These are phyloP conservation scores for Pheosia tremula DNA, from an alignment of 2,888 invertebrate genomes.

Conservation along the genomic window DNA sequence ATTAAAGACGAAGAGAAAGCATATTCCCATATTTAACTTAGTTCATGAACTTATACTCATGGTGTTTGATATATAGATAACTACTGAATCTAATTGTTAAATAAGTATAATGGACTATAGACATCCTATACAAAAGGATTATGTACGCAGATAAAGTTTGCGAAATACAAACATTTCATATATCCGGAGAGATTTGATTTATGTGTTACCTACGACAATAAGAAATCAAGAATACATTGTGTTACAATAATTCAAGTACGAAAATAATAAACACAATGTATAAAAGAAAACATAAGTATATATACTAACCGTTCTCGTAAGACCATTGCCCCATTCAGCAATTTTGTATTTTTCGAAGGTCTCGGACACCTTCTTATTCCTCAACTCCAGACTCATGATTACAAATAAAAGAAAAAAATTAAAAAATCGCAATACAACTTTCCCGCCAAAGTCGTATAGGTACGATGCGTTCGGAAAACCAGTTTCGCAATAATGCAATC, in stretches of 20 bases:
- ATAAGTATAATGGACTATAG: neutral
- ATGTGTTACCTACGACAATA: too few species aligned
- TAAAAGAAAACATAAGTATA: constrained; percentile 21
- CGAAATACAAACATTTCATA: too few species aligned
- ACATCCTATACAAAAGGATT: neutral
- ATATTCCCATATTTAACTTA: neutral
- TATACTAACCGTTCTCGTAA: constrained; percentile 58
- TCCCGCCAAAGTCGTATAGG: constrained; percentile 56
- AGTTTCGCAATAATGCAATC: constrained; percentile 34
- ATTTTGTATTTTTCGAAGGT: constrained; percentile 77
- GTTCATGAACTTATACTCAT: neutral
- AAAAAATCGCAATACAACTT: constrained; percentile 48
- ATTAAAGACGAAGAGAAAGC: constrained; percentile 19
- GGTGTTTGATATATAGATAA: neutral
- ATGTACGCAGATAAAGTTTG: too few species aligned
- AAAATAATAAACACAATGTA: constrained; percentile 10
- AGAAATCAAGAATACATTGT: neutral
- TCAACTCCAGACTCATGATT: constrained; percentile 75
- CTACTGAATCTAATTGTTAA: neutral
- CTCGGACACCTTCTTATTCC: constrained; percentile 75
- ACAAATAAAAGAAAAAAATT: constrained; percentile 28
- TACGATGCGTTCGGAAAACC: constrained; percentile 45
- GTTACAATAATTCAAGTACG: neutral
- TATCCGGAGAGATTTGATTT: too few species aligned
- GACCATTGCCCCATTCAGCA: constrained; percentile 70